Base-by-base conservation (phyloP, 53 echinoderm and acorn worm genomes). In the Mesocentrotus franciscanus region DNA sequence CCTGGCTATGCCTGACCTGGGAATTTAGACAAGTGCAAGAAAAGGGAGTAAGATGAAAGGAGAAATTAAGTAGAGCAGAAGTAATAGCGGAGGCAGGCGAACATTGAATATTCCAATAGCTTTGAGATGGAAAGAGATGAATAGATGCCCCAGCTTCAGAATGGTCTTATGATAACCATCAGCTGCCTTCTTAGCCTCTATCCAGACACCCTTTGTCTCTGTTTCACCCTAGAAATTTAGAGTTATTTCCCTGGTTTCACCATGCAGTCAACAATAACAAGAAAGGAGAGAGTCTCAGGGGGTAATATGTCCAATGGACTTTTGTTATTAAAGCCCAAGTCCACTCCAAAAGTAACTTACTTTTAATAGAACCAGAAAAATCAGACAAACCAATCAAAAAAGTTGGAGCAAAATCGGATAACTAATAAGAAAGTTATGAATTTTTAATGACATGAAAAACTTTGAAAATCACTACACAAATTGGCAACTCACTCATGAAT, bases 41-140 rank as follows among this genome's bases (percentile, higher is more conserved):
- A 81, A 89, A 89, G 17, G 22, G 59, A 58, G 60, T 26, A 22
- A 59, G 90, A 90, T 58, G 90, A 60, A 90, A 81, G 81, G 90
- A 90, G 61, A 61, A 39, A 33, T 42, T 61, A 92, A 74, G 15
- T 93, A 58, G 93, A 93, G 93, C 93, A 93, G 78, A 93, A 93
- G 93, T 93, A 93, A 93, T 93, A 24, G 76, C 3, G 42, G 57
- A 75, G 42, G 93, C 81, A 81, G 81, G 81, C 74, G 56, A 74
- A 93, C 55, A 74, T 42, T 93, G 93, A 49, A 93, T 93, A 92
- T 90, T 90, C 90, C 56, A 56, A 60, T 90, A 60, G 90, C 30
- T 90, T 87, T 90, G 59, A 90, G 90, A 90, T 90, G 90, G 90
- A 59, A 18, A 60, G 30, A 60, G 90, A 90, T 90, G 90, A 90